A percentile compares a stretch with the other conserved stretches of the same genome.
Conservation (phyloP, 2,888 invertebrate species). For the Ctenicera cuprea region DNA sequence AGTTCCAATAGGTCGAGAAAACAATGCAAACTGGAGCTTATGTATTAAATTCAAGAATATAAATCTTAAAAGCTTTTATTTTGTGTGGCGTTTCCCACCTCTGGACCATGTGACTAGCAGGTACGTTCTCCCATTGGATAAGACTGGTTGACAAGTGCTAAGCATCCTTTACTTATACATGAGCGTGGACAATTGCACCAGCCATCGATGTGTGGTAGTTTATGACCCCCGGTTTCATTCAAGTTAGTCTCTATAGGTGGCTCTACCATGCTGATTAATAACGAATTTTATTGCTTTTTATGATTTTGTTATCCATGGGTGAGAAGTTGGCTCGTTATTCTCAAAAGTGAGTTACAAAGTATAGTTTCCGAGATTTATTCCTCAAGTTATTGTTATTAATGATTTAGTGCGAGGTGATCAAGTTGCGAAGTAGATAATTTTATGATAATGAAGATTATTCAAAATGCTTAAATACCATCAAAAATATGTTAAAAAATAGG, state of each 20-base stretch:
- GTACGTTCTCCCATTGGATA: constrained; percentile 61
- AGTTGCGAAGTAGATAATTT: no score
- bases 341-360: no score
- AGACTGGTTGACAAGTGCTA: constrained; percentile 62
- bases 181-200: constrained; percentile 64
- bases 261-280: constrained; percentile 61
- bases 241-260: constrained; percentile 66
- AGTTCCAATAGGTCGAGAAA: constrained; percentile 46
- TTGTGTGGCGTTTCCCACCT: constrained; percentile 63
- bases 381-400: no score
- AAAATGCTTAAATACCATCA: no score
- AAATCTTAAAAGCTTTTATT: constrained; percentile 55
- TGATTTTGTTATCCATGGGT: constrained; percentile 54
- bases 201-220: constrained; percentile 66
- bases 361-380: no score
- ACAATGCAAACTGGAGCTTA: constrained; percentile 54
- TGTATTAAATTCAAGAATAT: constrained; percentile 50
- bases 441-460: no score
- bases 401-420: no score
- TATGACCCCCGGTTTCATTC: constrained; percentile 63
- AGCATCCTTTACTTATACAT: constrained; percentile 59
- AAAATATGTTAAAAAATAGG: no score
- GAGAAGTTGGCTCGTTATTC: no score
- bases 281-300: constrained; percentile 49
- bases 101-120: constrained; percentile 60